These are phyloP conservation scores for Myripristis murdjan DNA, from an alignment of 2,797 vertebrate genomes.

Conservation along the genomic window DNA sequence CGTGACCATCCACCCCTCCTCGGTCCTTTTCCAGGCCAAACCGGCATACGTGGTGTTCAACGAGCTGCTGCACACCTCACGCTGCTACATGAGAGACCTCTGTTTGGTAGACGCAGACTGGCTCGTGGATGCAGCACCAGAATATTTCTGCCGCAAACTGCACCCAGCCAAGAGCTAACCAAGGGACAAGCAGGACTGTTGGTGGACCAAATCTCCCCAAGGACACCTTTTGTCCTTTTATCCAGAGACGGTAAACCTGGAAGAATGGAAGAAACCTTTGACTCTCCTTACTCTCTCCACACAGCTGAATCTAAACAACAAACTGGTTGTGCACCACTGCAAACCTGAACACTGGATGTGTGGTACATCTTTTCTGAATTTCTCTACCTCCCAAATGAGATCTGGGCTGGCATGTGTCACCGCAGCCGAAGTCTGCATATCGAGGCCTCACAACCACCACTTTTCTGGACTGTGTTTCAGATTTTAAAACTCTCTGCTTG, in stretches of 20 bases:
- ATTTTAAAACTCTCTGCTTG: conserved; percentile 56
- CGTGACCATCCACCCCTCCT: conserved; percentile 95
- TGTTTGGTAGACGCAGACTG: conserved; percentile 94
- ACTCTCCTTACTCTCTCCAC: not conserved
- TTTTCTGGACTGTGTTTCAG: conserved; percentile 36
- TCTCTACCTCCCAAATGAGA: conserved; percentile 71
- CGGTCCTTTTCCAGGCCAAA: conserved; percentile 94
- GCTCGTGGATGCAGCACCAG: conserved; percentile 93
- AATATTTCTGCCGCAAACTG: conserved; percentile 92
- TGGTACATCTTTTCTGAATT: conserved; percentile 41
- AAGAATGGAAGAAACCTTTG: conserved; percentile 6
- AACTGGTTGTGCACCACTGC: conserved; percentile 4
- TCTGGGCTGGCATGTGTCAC: conserved; percentile 39
- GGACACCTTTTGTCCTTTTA: conserved; percentile 8
- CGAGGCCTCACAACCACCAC: conserved; percentile 35
- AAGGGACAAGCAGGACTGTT: conserved; percentile 1
- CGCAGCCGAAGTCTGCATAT: conserved; percentile 51
- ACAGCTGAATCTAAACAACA: conserved; percentile 18
- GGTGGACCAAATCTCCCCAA: not conserved
- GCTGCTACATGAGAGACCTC: conserved; percentile 97
- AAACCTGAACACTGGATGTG: conserved; percentile 28
- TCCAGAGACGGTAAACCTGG: conserved; percentile 21
- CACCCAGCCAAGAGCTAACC: conserved; percentile 82
- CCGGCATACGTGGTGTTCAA: conserved; percentile 94
- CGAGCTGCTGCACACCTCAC: conserved; percentile 92